Conservation (phyloP, 2,113 vertebrate species). For the Istiophorus platypterus region DNA sequence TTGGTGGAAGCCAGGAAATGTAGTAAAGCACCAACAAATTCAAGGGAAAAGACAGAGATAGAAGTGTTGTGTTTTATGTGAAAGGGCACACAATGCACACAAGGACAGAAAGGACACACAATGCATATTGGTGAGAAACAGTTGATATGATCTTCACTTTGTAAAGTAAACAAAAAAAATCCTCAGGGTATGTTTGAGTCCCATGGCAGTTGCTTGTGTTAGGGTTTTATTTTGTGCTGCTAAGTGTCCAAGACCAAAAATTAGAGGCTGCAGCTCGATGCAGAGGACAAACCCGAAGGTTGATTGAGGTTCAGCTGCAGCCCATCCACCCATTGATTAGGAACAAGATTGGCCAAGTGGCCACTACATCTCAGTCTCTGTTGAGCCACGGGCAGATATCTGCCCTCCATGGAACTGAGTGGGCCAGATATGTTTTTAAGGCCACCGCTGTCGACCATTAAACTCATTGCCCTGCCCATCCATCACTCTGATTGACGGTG, state of each 20-base stretch:
- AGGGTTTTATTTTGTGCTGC: neutral
- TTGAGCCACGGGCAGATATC: slow-evolving; percentile 39
- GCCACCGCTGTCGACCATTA: slow-evolving; percentile 49
- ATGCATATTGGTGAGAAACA: neutral
- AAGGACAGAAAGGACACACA: too few relatives aligned
- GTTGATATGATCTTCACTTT: neutral
- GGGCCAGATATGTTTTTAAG: slow-evolving; percentile 53
- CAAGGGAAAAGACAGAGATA: neutral
- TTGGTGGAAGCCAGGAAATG: neutral
- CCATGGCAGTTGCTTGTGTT: neutral
- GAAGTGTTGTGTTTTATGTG: neutral
- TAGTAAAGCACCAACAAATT: too few relatives aligned
- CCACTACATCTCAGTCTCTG: slow-evolving; percentile 26
- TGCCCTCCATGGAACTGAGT: slow-evolving; percentile 2
- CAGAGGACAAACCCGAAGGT: slow-evolving; percentile 13
- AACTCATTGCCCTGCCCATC: slow-evolving; percentile 28
- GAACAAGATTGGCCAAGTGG: slow-evolving; percentile 8
- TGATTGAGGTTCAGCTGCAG: slow-evolving; percentile 31
- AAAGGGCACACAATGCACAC: slow-evolving; percentile 1
- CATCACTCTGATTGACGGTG: slow-evolving; percentile 38
- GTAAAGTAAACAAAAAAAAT: neutral
- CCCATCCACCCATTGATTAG: slow-evolving; percentile 41
- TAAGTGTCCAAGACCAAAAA: neutral
- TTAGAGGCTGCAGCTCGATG: neutral
- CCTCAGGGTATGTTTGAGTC: neutral